These are phyloP conservation scores for Andrena marginata DNA, from an alignment of 2,888 invertebrate species.

Conservation along the genomic window DNA sequence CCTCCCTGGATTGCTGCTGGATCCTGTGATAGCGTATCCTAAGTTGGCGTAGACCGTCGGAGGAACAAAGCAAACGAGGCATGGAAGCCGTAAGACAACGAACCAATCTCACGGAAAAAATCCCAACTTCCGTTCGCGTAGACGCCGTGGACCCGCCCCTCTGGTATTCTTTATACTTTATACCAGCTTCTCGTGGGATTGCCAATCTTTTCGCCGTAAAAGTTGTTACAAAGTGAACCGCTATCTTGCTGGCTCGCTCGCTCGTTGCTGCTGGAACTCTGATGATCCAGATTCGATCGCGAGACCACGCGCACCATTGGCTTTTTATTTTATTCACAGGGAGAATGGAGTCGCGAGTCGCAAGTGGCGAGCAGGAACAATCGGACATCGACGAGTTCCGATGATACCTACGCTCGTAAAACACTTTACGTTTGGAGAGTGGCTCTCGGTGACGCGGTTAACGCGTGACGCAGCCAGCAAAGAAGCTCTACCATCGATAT, in stretches of 20 bases:
- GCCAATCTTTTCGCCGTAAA: slow-evolving; percentile 3
- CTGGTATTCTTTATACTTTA: background rate
- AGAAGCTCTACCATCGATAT: slow-evolving; percentile 11
- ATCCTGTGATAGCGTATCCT: background rate
- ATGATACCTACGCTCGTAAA: slow-evolving; percentile 16
- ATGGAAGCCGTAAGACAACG: slow-evolving; percentile 2
- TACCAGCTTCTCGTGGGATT: background rate
- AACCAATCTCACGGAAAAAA: slow-evolving; percentile 11
- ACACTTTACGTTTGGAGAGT: slow-evolving; percentile 28
- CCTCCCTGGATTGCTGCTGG: background rate
- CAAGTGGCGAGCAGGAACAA: background rate
- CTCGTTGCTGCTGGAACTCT: background rate
- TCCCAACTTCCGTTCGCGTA: background rate
- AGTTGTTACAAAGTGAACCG: background rate
- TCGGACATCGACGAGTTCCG: background rate
- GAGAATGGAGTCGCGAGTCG: background rate
- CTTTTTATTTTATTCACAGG: slow-evolving; percentile 4
- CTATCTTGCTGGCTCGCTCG: background rate
- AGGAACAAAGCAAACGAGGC: slow-evolving; percentile 4
- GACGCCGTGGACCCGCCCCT: background rate
- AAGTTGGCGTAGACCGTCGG: background rate
- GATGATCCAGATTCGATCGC: slow-evolving; percentile 6
- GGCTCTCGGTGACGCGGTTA: slow-evolving; percentile 17
- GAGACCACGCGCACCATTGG: background rate
- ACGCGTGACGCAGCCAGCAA: background rate